Evolutionary conservation across 2,888 invertebrate species (phyloP), one percentile per base, ranked within the genome.

Genomic region (Cerceris ruficornis): DNA sequence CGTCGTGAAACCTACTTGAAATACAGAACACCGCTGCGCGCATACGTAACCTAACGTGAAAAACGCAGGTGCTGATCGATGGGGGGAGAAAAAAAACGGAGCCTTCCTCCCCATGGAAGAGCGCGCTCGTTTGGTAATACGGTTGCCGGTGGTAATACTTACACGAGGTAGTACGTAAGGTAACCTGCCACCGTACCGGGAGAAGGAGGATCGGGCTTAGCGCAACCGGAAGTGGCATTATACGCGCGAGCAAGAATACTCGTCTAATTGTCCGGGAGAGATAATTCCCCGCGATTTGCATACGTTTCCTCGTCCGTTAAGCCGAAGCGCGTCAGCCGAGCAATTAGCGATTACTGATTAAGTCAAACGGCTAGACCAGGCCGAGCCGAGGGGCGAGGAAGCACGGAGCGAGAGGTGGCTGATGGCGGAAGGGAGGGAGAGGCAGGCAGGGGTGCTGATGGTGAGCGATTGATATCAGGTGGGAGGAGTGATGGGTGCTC

Each of bases 321-420:
- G 87, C 84, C 84, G 84, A 88, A 87, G 87, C 86, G 90, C 90
- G 89, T 91, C 89, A 89, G 90, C 75, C 89, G 87, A 85, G 91
- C 92, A 92, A 92, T 92, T 92, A 92, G 92, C 91, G 92, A 92
- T 92, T 90, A 90, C 92, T 92, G 92, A 92, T 92, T 92, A 92
- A 92, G 92, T 91, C 92, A 91, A 92, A 90, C 89, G 90, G 83
- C 89, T 79, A 88, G 89, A 89, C 87, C 71, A 69, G 73, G 60
- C 69, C 69, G 73, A 83, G 86, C 86, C 84, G 86, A 77, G 84
- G 86, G 60, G 60, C 60, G 59, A 28, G 55, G 43, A 61, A 67
- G 69, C 58, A 60, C 46, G 49, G 75, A 72, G 70, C 49, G 68
- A 43, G 60, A 66, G 70, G 52, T 50, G 68, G 50, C 50, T 67